Evolutionary conservation across 2,797 vertebrate species (phyloP).

Genomic region (Halcyon badia): DNA sequence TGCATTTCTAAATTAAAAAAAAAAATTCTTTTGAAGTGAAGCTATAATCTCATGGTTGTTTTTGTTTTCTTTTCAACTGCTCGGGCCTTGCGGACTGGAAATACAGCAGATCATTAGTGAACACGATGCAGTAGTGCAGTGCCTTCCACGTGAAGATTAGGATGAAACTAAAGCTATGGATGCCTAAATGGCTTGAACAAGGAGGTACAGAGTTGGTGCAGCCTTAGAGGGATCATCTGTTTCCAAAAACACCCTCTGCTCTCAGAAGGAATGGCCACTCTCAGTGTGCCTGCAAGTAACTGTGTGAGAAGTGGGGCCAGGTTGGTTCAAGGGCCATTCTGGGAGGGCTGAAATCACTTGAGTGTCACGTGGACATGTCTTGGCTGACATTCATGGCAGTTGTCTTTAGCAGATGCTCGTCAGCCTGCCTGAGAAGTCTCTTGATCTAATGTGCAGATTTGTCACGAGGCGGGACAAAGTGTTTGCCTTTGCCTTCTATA

Average conservation of each 20-base stretch:
- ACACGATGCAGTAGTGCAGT: neutral
- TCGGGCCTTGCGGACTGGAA: neutral
- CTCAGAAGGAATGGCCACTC: neutral
- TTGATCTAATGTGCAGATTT: neutral
- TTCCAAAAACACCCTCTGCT: neutral
- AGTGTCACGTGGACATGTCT: neutral
- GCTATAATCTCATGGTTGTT: neutral
- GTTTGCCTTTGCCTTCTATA: neutral
- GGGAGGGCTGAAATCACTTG: neutral
- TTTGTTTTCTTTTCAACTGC: neutral
- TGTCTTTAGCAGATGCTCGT: neutral
- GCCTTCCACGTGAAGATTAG: neutral
- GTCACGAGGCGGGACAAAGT: neutral
- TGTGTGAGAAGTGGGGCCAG: neutral
- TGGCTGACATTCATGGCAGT: rapidly evolving
- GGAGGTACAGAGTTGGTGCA: neutral
- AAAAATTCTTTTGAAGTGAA: constrained; percentile 80
- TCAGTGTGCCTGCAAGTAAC: neutral
- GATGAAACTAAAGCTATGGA: neutral
- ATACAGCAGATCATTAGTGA: neutral
- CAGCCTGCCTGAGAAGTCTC: neutral
- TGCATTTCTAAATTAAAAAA: constrained; percentile 89
- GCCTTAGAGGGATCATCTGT: neutral
- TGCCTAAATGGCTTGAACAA: neutral
- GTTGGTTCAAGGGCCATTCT: neutral